Evolutionary conservation across 2,888 invertebrate genomes (phyloP).

Genomic region (Hofmannophila pseudospretella): DNA sequence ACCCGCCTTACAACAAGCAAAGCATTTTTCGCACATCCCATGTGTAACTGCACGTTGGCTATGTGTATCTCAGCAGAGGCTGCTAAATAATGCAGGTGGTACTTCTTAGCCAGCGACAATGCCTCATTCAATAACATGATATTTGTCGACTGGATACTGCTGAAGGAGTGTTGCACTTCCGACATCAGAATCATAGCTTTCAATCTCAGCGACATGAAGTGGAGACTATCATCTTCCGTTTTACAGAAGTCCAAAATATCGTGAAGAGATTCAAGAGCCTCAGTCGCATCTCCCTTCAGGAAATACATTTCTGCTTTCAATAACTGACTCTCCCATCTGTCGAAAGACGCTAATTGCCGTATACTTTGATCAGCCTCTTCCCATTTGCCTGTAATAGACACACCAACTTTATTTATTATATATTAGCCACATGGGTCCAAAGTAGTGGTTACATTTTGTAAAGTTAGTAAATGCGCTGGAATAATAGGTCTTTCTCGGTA

Average conservation of each 20-base stretch:
- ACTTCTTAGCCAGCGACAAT: conserved; percentile 83
- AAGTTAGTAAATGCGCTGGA: too few species aligned
- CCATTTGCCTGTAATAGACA: conserved; percentile 79
- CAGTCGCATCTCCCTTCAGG: conserved; percentile 68
- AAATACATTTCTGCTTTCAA: conserved; percentile 75
- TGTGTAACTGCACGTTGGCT: conserved; percentile 85
- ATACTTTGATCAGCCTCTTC: conserved; percentile 83
- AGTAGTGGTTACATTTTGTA: too few species aligned
- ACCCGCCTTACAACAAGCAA: conserved; percentile 82
- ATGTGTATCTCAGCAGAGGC: conserved; percentile 87
- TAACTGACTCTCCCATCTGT: conserved; percentile 82
- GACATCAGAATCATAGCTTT: conserved; percentile 84
- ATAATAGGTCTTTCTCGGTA: too few species aligned
- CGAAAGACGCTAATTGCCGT: conserved; percentile 81
- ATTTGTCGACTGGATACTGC: conserved; percentile 71
- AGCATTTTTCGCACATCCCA: conserved; percentile 88
- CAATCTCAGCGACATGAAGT: conserved; percentile 76
- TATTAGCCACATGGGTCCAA: too few species aligned
- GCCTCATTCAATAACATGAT: conserved; percentile 82
- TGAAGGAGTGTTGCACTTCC: conserved; percentile 79
- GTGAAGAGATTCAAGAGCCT: conserved; percentile 65
- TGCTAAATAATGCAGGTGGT: conserved; percentile 87
- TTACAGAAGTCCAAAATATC: conserved; percentile 74
- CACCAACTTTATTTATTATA: too few species aligned
- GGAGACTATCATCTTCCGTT: conserved; percentile 69